Evolutionary conservation across 1,140 invertebrate genomes (phyloP).

Genomic region (Nasonia vitripennis): DNA sequence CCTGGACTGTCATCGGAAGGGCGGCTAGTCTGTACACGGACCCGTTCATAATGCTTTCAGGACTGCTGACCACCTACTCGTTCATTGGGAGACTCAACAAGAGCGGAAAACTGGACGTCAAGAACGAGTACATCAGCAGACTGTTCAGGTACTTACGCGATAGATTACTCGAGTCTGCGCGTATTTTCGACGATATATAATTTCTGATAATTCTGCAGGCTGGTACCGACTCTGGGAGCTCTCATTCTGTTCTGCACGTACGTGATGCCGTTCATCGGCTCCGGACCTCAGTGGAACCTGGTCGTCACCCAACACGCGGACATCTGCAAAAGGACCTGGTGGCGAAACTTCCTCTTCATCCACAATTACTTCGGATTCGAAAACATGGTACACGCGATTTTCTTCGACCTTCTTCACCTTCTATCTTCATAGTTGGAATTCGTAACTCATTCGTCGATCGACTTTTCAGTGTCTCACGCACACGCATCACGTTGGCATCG

Average conservation of each 20-base stretch:
- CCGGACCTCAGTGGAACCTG: slow-evolving; percentile 81
- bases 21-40: slow-evolving; percentile 87
- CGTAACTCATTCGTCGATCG: slow-evolving; percentile 9
- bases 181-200: background rate
- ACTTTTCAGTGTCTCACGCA: slow-evolving; percentile 81
- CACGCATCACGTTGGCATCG: slow-evolving; percentile 87
- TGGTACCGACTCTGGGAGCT: slow-evolving; percentile 78
- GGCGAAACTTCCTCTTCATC: slow-evolving; percentile 80
- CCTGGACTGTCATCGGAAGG: slow-evolving; percentile 83
- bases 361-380: slow-evolving; percentile 82
- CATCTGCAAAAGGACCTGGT: slow-evolving; percentile 79
- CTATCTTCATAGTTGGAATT: background rate
- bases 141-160: slow-evolving; percentile 75
- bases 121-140: slow-evolving; percentile 78
- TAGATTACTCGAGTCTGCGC: background rate
- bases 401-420: background rate
- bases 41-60: slow-evolving; percentile 85
- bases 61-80: slow-evolving; percentile 81
- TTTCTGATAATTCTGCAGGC: slow-evolving; percentile 64
- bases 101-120: slow-evolving; percentile 77
- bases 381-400: slow-evolving; percentile 74
- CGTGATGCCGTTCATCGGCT: slow-evolving; percentile 78
- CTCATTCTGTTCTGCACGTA: slow-evolving; percentile 81
- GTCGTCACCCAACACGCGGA: slow-evolving; percentile 79
- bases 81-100: slow-evolving; percentile 78